phyloP scores from a whole-genome alignment of 1,140 invertebrate species.

The Papilio polyxenes region DNA sequence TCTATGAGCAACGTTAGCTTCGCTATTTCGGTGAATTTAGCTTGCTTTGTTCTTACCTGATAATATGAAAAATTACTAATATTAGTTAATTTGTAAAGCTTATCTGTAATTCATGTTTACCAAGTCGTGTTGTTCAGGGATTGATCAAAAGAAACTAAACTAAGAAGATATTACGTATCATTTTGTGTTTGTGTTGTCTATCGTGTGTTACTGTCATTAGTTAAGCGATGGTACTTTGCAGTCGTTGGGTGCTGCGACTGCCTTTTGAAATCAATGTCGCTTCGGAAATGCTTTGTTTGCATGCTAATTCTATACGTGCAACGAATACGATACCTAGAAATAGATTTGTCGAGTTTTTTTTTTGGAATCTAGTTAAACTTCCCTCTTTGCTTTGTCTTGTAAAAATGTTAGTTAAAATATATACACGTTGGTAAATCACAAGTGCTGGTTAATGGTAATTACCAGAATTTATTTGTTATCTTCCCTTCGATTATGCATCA shows the following conservation, averaged over 20 bases:
- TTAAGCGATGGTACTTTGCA: neutral
- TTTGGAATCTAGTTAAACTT: neutral
- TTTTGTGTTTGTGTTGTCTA: neutral
- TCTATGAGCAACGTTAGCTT: too few relatives aligned
- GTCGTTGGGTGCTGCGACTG: neutral
- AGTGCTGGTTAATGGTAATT: too few relatives aligned
- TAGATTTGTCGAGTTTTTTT: neutral
- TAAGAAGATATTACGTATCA: neutral
- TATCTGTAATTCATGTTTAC: too few relatives aligned
- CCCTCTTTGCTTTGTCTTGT: neutral
- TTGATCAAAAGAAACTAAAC: neutral
- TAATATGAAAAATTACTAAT: too few relatives aligned
- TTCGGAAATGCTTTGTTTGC: conserved; percentile 27
- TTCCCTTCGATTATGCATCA: too few relatives aligned
- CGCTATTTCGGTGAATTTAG: too few relatives aligned
- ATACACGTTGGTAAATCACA: too few relatives aligned
- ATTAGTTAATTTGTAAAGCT: too few relatives aligned
- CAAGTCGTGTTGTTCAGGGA: too few relatives aligned
- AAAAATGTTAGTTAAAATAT: neutral
- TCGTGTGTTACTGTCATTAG: neutral
- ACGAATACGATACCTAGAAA: conserved; percentile 7
- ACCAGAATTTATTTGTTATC: too few relatives aligned
- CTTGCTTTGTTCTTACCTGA: too few relatives aligned
- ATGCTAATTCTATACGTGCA: conserved; percentile 11
- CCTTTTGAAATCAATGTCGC: conserved; percentile 20